Conservation (phyloP, 2,888 invertebrate species). For the Lydus trimaculatus region DNA sequence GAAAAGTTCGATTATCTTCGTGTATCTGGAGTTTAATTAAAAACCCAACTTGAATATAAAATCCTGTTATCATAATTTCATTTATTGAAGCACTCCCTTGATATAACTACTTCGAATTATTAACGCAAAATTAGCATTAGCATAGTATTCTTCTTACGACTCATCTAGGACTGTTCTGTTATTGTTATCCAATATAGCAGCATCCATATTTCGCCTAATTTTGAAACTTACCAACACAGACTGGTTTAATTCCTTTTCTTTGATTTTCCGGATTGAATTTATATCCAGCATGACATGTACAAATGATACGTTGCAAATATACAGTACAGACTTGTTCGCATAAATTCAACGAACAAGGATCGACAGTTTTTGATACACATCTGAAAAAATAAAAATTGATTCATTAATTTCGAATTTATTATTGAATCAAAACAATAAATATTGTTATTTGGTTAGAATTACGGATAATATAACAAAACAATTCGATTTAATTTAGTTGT, state of each 20-base stretch:
- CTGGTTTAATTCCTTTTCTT: slow-evolving; percentile 65
- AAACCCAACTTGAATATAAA: too few species aligned
- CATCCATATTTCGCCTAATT: too few species aligned
- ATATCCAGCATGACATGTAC: slow-evolving; percentile 71
- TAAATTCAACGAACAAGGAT: slow-evolving; percentile 69
- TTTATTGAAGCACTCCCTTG: too few species aligned
- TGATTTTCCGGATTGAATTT: slow-evolving; percentile 68
- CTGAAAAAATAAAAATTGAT: slow-evolving; percentile 53
- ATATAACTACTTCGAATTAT: too few species aligned
- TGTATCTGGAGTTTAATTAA: too few species aligned
- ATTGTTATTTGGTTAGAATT: not conserved
- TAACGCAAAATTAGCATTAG: too few species aligned
- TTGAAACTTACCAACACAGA: slow-evolving; percentile 65
- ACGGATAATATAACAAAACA: not conserved
- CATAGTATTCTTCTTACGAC: too few species aligned
- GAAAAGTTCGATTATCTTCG: too few species aligned
- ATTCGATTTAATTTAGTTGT: not conserved
- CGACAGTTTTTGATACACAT: slow-evolving; percentile 67
- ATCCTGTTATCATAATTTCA: too few species aligned
- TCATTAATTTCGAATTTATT: not conserved
- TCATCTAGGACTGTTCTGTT: too few species aligned
- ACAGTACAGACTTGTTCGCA: slow-evolving; percentile 74
- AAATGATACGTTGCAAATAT: slow-evolving; percentile 69
- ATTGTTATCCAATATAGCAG: too few species aligned
- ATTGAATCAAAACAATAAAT: too few species aligned